A percentile compares a stretch with the other conserved stretches of the same genome.
Conservation (phyloP, 2,113 vertebrate genomes). For the Chelonoidis abingdonii region DNA sequence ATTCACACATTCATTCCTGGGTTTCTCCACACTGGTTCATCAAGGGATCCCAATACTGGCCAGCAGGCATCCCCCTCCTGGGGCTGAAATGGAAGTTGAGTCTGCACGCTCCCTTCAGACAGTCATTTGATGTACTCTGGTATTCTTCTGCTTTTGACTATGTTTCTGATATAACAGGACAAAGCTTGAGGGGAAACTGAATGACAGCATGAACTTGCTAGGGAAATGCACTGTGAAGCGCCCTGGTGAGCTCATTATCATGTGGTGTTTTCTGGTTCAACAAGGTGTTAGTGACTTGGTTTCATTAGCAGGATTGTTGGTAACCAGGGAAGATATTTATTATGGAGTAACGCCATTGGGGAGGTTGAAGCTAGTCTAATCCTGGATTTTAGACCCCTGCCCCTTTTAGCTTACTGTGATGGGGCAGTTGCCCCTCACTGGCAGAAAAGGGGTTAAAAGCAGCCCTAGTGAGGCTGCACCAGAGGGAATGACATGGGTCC, state of each 20-base stretch:
- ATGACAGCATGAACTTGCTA: not conserved
- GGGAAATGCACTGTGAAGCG: slow-evolving; percentile 4
- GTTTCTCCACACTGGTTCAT: not conserved
- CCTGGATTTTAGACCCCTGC: not conserved
- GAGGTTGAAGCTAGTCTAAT: not conserved
- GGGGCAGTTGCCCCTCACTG: too few species aligned
- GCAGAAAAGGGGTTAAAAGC: too few species aligned
- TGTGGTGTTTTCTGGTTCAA: not conserved
- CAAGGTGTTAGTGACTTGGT: not conserved
- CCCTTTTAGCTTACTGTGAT: not conserved
- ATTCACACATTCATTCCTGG: not conserved
- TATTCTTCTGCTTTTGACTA: not conserved
- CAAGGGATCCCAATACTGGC: not conserved
- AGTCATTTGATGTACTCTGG: not conserved
- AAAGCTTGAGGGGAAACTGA: not conserved
- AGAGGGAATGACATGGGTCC: too few species aligned
- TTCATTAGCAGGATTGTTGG: not conserved
- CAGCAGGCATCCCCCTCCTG: not conserved
- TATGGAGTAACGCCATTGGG: not conserved
- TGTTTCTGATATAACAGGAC: not conserved
- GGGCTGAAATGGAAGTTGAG: not conserved
- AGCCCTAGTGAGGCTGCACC: too few species aligned
- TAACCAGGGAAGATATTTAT: not conserved
- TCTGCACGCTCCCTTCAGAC: not conserved
- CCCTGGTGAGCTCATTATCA: not conserved